Base-by-base conservation (phyloP, 1,140 invertebrate species). In the Ridgeia piscesae region DNA sequence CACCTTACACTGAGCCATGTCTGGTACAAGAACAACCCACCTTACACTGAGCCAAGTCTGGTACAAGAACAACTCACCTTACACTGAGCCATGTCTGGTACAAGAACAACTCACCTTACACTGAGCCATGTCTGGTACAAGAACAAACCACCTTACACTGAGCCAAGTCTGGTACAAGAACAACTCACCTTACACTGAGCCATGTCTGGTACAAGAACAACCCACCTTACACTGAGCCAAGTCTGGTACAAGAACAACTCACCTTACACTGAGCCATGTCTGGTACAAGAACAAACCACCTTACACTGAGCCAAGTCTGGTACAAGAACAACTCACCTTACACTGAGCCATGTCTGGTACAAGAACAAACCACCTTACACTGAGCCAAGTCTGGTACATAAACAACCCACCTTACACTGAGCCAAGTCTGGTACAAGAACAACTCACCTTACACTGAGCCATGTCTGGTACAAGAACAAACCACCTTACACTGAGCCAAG, bases 261-360 rank as follows among this genome's bases (percentile, higher is more conserved):
- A 98, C 98, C 97, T 98, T 98, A 98, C 98, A 99, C 91, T 98
- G 97, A 93, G 97, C 97, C 93, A 99, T 97, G 94, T 98, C 97
- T 34, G 97, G n/a, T n/a, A n/a, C n/a, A n/a, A n/a, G n/a, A 11
- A 90, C 33, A 35, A 35, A 33, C 93, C 95, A 98, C 98, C 97
- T 98, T 98, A 98, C 98, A 99, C 91, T 98, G 97, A 93, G 97
- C 97, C 93, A 99, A 97, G 94, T 98, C 97, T 34, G 97, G n/a
- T n/a, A n/a, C n/a, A n/a, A n/a, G n/a, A 11, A 90, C 33, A 35
- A 35, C 42, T 93, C 95, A 98, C 98, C 97, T 98, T 98, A 98
- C 98, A 99, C 91, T 98, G 97, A 93, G 97, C 97, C 93, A 99
- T 97, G 94, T 98, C 97, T 34, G 97, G n/a, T n/a, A n/a, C n/a